Base-by-base conservation (phyloP, 2,888 invertebrate species). In the Agriopis marginaria region DNA sequence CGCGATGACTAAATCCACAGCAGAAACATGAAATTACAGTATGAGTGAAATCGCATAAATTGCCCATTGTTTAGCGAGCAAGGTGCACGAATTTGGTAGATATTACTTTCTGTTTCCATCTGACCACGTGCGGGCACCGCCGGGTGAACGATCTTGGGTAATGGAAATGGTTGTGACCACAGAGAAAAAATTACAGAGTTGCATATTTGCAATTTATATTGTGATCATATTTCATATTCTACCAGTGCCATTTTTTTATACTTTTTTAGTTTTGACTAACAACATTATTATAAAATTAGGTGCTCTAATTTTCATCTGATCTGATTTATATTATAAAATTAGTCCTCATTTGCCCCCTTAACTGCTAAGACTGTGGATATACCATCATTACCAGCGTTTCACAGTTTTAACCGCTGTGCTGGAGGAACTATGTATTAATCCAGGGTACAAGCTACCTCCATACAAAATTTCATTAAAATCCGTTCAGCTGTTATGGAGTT, bases 1-100 rank as follows among this genome's bases (percentile, higher is more conserved):
- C 44, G 42, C 62, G 58, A 59, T 63, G 58, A 63, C 63, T 54
- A 66, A 62, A 63, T 66, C 40, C 59, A 54, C 53, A 51, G 76
- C 75, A 86, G 80, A 90, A 89, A 89, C 90, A 90, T 90, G 88
- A 90, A 90, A 91, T 89, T 90, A 85, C 86, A 88, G 86, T 90
- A 91, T 90, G 85, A 92, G 93, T 92, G 93, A 92, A 93, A 94
- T 91, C 90, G 89, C 87, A 91, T 90, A 90, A 93, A 92, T 92
- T 93, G 90, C 82, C 90, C 89, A 93, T 94, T 93, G 92, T 92
- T 78, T 84, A 81, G 80, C 82, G 42, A 70, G 70, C 68, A 85
- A 87, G 88, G 86, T 91, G 92, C 90, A 89, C 91, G 90, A 88
- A 89, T 92, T 92, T 85, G 86, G 89, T 85, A 87, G 86, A 89